Evolutionary conservation across 1,140 invertebrate genomes (phyloP).

Genomic region (Formica selysi): DNA sequence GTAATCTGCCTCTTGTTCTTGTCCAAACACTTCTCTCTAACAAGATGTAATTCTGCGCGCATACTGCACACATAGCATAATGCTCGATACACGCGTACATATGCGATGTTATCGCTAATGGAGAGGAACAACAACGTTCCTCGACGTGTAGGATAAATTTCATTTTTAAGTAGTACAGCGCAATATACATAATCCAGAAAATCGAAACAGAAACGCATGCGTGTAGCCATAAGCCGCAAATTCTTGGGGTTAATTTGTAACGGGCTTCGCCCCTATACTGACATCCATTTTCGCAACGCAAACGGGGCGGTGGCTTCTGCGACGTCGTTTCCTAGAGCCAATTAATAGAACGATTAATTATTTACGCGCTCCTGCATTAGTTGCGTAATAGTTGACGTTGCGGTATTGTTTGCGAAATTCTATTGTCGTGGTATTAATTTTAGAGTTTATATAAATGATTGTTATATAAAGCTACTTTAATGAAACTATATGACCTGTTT

Average conservation of each 20-base stretch:
- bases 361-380: not conserved
- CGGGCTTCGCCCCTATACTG: not conserved
- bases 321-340: not conserved
- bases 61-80: not conserved
- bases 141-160: not conserved
- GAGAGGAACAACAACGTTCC: not conserved
- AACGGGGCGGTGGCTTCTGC: not conserved
- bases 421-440: not conserved
- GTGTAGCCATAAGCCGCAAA: not conserved
- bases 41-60: constrained; percentile 14
- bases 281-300: not conserved
- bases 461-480: not conserved
- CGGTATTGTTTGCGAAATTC: constrained; percentile 4
- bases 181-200: constrained; percentile 27
- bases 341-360: constrained; percentile 14
- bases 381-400: not conserved
- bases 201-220: constrained; percentile 39
- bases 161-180: constrained; percentile 29
- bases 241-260: constrained; percentile 24
- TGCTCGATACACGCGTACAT: not conserved
- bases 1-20: constrained; percentile 9
- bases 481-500: not conserved
- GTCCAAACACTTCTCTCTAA: constrained; percentile 4
- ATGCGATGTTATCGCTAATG: not conserved
- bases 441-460: not conserved